Percentiles rank a stretch among this genome's conserved stretches.
These are phyloP conservation scores for Ylistrum balloti DNA, from an alignment of 1,140 invertebrate genomes.

Conservation along the genomic window DNA sequence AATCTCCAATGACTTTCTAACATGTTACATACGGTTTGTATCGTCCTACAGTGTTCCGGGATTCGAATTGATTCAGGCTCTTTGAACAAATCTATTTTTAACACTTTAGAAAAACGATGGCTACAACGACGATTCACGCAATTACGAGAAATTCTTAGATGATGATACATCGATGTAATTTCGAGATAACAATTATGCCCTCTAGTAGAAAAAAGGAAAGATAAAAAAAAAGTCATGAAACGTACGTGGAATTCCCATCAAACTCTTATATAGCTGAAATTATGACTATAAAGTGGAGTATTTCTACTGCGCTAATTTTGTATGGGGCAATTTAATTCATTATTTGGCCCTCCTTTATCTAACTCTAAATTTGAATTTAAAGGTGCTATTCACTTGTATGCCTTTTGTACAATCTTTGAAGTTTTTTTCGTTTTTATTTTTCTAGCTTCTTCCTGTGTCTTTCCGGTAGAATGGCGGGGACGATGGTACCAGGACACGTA, in stretches of 20 bases:
- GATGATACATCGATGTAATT: not conserved
- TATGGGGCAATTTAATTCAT: no score
- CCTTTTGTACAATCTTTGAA: not conserved
- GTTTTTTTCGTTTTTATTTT: slow-evolving; percentile 17
- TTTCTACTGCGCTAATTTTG: not conserved
- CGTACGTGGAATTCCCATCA: not conserved
- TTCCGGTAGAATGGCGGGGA: slow-evolving; percentile 51
- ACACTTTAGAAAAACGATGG: not conserved
- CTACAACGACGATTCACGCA: not conserved
- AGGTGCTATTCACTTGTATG: no score
- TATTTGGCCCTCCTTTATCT: no score
- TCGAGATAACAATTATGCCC: not conserved
- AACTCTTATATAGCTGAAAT: not conserved
- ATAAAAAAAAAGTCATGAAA: not conserved
- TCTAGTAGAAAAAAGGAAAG: not conserved
- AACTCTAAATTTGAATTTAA: no score
- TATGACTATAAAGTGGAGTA: not conserved
- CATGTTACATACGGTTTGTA: slow-evolving; percentile 8
- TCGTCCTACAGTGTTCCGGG: not conserved
- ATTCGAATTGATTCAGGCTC: slow-evolving; percentile 18
- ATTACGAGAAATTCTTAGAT: not conserved
- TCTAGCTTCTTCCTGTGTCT: slow-evolving; percentile 54
- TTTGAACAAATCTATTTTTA: slow-evolving; percentile 12
- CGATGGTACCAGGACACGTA: slow-evolving; percentile 58
- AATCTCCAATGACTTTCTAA: slow-evolving; percentile 26